A percentile compares a stretch with the other conserved stretches of the same genome.
Conservation (phyloP, 2,113 vertebrate genomes). For the Channa argus region DNA sequence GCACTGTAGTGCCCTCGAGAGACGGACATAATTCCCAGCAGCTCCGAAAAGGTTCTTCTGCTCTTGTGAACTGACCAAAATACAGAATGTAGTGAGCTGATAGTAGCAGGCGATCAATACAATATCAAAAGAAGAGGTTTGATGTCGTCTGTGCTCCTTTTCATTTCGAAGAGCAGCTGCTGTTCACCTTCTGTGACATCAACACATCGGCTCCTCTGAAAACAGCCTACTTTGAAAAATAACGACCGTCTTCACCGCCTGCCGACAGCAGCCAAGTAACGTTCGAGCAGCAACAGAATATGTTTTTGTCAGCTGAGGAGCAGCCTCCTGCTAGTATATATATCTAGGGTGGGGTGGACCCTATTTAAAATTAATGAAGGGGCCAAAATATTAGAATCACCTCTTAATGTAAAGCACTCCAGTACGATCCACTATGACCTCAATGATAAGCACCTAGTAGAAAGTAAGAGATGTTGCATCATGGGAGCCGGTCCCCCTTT, state of each 20-base stretch:
- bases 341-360: too few species aligned
- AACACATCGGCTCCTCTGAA: slow-evolving; percentile 1
- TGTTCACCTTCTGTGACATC: slow-evolving; percentile 1
- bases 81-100: neutral
- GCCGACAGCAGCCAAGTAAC: neutral
- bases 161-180: slow-evolving; percentile 21
- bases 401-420: too few species aligned
- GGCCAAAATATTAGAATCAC: too few species aligned
- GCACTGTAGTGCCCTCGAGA: slow-evolving; percentile 37
- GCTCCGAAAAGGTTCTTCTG: neutral
- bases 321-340: too few species aligned
- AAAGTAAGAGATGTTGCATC: too few species aligned
- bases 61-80: slow-evolving; percentile 10
- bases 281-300: neutral
- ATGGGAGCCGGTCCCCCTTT: too few species aligned
- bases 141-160: slow-evolving; percentile 5
- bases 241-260: neutral
- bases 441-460: too few species aligned
- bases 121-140: slow-evolving; percentile 18
- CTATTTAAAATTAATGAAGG: too few species aligned
- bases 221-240: slow-evolving; percentile 2
- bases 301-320: too few species aligned
- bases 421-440: too few species aligned
- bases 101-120: slow-evolving; percentile 27
- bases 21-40: neutral